These are phyloP conservation scores for Lithobates sylvaticus DNA, from an alignment of 2,797 vertebrate species.

Conservation along the genomic window DNA sequence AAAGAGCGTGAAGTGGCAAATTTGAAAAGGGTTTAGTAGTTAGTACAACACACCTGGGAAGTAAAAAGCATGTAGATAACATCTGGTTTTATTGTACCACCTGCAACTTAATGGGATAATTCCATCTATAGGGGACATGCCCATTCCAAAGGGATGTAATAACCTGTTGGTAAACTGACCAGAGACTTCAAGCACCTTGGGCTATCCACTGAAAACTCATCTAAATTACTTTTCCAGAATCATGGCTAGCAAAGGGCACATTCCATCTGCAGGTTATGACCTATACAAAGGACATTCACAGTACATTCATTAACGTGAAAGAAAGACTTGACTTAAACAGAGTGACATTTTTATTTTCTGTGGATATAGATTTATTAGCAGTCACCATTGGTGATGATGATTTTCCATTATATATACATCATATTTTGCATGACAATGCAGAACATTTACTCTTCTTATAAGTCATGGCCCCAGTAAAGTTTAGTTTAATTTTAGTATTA, in stretches of 20 bases:
- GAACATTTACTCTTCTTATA: too few species aligned
- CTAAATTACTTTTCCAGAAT: neutral
- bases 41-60: constrained; percentile 65
- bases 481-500: too few species aligned
- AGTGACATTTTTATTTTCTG: too few species aligned
- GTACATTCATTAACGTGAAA: neutral
- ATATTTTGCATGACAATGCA: too few species aligned
- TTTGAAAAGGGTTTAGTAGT: neutral
- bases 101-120: constrained; percentile 61
- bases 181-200: constrained; percentile 19
- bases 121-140: constrained; percentile 52
- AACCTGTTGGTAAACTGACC: constrained; percentile 11
- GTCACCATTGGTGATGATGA: neutral
- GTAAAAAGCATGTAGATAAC: constrained; percentile 45
- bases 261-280: neutral
- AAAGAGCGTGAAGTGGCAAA: neutral
- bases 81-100: constrained; percentile 64
- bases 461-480: too few species aligned
- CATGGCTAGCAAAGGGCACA: neutral
- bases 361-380: neutral
- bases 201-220: constrained; percentile 5
- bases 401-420: neutral
- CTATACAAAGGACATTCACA: neutral
- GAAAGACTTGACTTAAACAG: too few species aligned
- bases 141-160: constrained; percentile 19